Evolutionary conservation across 2,888 invertebrate genomes (phyloP), one percentile per base, ranked within the genome.

Genomic region (Dyspetes luteomarginatus): DNA sequence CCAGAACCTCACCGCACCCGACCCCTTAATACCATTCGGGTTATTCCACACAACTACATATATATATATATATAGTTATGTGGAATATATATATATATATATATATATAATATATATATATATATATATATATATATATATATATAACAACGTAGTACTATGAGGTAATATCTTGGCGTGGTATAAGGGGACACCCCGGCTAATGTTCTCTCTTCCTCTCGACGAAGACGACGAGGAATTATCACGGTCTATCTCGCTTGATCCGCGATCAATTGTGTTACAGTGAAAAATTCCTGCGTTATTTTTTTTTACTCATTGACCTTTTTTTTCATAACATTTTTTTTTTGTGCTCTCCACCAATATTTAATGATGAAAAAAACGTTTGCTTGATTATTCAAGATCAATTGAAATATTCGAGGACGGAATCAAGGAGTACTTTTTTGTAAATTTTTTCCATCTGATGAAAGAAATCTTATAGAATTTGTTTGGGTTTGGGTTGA

Each of bases 1-100:
- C 76, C 76, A 71, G 75, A 65, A 72, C 64, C 71, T 72, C 78
- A 78, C 67, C 65, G 60, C 67, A 67, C 72, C 41, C 50, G 67
- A 64, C 67, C 72, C 75, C 76, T 68, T 76, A 75, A 80, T 71
- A 80, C 60, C 60, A 2, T 58, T 30, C 41, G 19, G 22, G 15
- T 28, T 56, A 43, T 30, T 26, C 62, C 69, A 68, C n/a, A n/a
- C n/a, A n/a, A n/a, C n/a, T n/a, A n/a, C n/a, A n/a, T 36, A 36
- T 36, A 30, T n/a, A 24, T 36, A 58, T 58, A 58, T n/a, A 17
- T 17, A 56, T 26, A 28, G 24, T 48, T 64, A 28, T 62, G 41
- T 62, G 3, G 9, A 15, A n/a, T 48, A 48, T 17, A 36, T 36
- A 36, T 36, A 36, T 12, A 12, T 36, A 36, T 36, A 36, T 12